These are phyloP conservation scores for Leptopilina syphax DNA, from an alignment of 2,888 invertebrate genomes.

Conservation along the genomic window DNA sequence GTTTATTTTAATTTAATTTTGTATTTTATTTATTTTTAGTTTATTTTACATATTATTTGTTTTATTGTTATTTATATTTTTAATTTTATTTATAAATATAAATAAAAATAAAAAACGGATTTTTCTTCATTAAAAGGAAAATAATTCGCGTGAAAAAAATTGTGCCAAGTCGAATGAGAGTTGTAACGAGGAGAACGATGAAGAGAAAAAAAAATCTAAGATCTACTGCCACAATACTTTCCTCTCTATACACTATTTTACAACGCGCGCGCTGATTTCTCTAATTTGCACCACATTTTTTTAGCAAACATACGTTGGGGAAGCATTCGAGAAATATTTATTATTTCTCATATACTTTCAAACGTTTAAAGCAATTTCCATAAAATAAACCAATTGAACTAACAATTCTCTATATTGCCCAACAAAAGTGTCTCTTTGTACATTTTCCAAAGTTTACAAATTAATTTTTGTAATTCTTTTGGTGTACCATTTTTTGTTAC, in stretches of 20 bases:
- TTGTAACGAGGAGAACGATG: background rate
- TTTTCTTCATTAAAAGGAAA: background rate
- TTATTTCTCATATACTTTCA: constrained; percentile 31
- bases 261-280: constrained; percentile 21
- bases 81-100: no score
- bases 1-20: no score
- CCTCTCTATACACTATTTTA: background rate
- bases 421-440: background rate
- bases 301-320: background rate
- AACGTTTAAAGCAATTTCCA: constrained; percentile 25
- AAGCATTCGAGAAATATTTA: constrained; percentile 7
- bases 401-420: background rate
- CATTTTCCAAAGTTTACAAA: no score
- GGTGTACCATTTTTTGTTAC: no score
- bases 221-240: constrained; percentile 17
- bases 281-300: constrained; percentile 29
- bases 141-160: background rate
- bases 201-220: background rate
- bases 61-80: no score
- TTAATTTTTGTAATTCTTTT: background rate
- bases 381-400: background rate
- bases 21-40: no score
- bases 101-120: no score
- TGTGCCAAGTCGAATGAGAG: background rate
- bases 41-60: no score